Conservation (phyloP, 2,888 invertebrate genomes). For the Labia minor region DNA sequence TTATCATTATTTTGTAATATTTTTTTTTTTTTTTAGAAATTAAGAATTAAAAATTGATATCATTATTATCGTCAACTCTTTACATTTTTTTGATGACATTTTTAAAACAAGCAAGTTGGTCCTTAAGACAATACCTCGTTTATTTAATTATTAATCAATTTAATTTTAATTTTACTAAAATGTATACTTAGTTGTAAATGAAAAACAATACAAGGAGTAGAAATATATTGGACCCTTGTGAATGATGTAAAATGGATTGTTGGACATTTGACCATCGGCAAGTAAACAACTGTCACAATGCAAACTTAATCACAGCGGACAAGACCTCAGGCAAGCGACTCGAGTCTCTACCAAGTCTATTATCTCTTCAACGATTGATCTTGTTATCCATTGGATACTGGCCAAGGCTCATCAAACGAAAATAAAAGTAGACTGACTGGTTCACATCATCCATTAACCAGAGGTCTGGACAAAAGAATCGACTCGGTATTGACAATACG, state of each 20-base stretch:
- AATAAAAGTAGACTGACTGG: not conserved
- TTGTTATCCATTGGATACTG: not conserved
- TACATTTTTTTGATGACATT: too few relatives aligned
- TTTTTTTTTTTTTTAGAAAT: too few relatives aligned
- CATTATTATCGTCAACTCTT: too few relatives aligned
- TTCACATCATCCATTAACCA: not conserved
- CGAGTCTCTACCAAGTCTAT: not conserved
- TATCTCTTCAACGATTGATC: slow-evolving; percentile 9
- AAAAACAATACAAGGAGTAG: too few relatives aligned
- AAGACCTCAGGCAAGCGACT: not conserved
- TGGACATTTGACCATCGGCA: not conserved
- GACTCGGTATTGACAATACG: slow-evolving; percentile 1
- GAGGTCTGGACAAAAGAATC: not conserved
- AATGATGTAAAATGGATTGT: not conserved
- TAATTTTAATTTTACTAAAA: too few relatives aligned
- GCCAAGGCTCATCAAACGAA: slow-evolving; percentile 14
- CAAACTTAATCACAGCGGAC: not conserved
- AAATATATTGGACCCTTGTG: too few relatives aligned
- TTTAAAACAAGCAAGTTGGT: too few relatives aligned
- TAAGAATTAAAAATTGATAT: too few relatives aligned
- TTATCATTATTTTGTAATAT: too few relatives aligned
- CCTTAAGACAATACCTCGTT: too few relatives aligned
- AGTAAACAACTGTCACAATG: not conserved
- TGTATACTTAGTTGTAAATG: too few relatives aligned
- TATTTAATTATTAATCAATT: too few relatives aligned